Evolutionary conservation across 37 sponge, comb jelly and placozoan species (phyloP), one percentile per base, ranked within the genome.

Genomic region (Crambe crambe): DNA sequence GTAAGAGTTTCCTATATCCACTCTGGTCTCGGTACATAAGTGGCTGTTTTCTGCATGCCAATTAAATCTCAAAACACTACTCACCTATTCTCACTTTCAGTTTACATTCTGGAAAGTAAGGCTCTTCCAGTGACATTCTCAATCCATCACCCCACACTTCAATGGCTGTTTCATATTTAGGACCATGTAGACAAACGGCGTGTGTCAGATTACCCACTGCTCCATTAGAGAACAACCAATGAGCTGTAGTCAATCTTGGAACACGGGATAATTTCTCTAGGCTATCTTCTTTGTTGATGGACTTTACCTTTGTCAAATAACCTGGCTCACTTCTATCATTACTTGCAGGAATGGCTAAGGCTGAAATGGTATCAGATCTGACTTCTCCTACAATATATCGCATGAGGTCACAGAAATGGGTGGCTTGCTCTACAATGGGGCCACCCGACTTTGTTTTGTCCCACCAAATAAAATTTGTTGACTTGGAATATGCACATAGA

Each of bases 351-450:
- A 93, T 71, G 59, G 42, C 27, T 15, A 73, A 25, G 0, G 85
- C 88, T 9, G 54, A 43, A 4, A 90, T 35, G 1, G 78, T 42
- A 10, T 37, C 56, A 0, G 43, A 0, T 3, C 26, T 1, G 1
- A 85, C 89, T 26, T 92, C 89, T 9, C 95, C 95, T 36, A 72
- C 95, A 51, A 94, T 51, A 38, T 84, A 94, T 21, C 95, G 74
- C 29, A 89, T 37, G 32, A 94, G 76, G 68, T 94, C 95, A 77
- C 95, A 94, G 60, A 94, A 94, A 68, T 94, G 95, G 30, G 95
- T 94, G 10, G 91, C 95, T 75, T 94, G 95, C 67, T 94, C 95
- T n/a, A 94, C 88, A 57, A 94, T 86, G 18, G 95, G 95, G 3
- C 95, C 95, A 2, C 91, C 95, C 42, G 88, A 90, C 27, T 65